A percentile compares a stretch with the other conserved stretches of the same genome.
phyloP scores from a whole-genome alignment of 2,797 vertebrate genomes.

The Parauchenoglanis punctatus region DNA sequence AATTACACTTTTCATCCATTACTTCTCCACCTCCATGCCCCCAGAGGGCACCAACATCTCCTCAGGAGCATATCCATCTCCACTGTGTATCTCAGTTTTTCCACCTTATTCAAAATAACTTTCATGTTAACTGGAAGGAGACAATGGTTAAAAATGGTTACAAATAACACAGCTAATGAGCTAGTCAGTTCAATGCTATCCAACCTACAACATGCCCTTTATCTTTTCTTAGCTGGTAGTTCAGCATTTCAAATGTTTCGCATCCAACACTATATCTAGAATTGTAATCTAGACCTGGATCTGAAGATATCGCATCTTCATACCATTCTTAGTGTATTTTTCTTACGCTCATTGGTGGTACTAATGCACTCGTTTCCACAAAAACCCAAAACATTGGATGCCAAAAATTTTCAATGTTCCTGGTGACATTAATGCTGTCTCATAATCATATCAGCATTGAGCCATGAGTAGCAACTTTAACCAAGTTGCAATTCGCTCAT shows the following conservation, averaged over 20 bases:
- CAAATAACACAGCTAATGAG: neutral
- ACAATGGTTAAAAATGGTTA: neutral
- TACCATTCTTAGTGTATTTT: neutral
- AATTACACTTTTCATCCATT: neutral
- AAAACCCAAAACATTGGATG: neutral
- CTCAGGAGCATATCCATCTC: neutral
- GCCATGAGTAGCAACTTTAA: slow-evolving; percentile 25
- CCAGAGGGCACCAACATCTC: neutral
- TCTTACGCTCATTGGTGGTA: neutral
- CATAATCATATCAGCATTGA: slow-evolving; percentile 12
- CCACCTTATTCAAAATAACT: neutral
- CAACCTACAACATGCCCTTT: neutral
- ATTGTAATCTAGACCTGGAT: neutral
- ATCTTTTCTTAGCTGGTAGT: neutral
- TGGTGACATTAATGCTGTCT: slow-evolving; percentile 16
- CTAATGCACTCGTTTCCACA: neutral
- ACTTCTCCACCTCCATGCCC: neutral
- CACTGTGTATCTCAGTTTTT: neutral
- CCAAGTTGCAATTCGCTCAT: slow-evolving; percentile 42
- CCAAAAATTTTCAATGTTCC: neutral
- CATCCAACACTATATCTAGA: neutral
- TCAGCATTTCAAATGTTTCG: neutral
- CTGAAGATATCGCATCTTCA: neutral
- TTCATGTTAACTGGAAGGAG: neutral
- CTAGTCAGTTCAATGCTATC: neutral